Conservation (phyloP, 2,888 invertebrate genomes). For the Cremastinae sp. region DNA sequence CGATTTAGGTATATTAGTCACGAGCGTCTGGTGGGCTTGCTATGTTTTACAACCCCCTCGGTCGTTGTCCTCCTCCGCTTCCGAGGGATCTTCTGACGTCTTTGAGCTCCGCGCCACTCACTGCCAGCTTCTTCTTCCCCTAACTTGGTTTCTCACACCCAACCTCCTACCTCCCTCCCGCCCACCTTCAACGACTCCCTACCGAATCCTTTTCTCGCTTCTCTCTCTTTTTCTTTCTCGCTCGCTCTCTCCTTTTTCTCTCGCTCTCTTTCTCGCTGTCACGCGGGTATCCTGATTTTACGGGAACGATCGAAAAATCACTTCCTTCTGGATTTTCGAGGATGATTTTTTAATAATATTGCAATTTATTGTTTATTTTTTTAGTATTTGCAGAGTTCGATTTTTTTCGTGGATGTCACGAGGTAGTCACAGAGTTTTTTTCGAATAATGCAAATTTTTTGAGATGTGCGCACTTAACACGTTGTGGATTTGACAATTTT, state of each 20-base stretch:
- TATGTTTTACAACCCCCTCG: constrained; percentile 50
- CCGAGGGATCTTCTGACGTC: constrained; percentile 59
- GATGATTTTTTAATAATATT: too few species aligned
- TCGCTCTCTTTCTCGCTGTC: constrained; percentile 15
- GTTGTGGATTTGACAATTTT: too few species aligned
- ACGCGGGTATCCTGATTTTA: constrained; percentile 22
- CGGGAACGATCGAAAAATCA: neutral
- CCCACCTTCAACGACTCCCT: constrained; percentile 46
- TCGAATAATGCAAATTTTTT: too few species aligned
- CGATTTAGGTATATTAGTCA: constrained; percentile 34
- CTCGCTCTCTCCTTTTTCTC: constrained; percentile 15
- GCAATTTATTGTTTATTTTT: too few species aligned
- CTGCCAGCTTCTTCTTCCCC: constrained; percentile 62
- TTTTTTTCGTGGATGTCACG: too few species aligned
- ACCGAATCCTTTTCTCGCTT: constrained; percentile 57
- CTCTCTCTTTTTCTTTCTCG: constrained; percentile 51
- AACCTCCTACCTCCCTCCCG: constrained; percentile 52
- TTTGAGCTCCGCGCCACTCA: constrained; percentile 59
- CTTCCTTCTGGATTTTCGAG: neutral
- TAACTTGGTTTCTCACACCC: constrained; percentile 59
- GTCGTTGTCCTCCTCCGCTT: constrained; percentile 63
- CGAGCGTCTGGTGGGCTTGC: constrained; percentile 47
- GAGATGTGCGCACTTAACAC: too few species aligned
- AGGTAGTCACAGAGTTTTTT: too few species aligned
- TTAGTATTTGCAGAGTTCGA: too few species aligned